Conservation (phyloP, 2,113 vertebrate genomes). For the Cygnus buccinator region DNA sequence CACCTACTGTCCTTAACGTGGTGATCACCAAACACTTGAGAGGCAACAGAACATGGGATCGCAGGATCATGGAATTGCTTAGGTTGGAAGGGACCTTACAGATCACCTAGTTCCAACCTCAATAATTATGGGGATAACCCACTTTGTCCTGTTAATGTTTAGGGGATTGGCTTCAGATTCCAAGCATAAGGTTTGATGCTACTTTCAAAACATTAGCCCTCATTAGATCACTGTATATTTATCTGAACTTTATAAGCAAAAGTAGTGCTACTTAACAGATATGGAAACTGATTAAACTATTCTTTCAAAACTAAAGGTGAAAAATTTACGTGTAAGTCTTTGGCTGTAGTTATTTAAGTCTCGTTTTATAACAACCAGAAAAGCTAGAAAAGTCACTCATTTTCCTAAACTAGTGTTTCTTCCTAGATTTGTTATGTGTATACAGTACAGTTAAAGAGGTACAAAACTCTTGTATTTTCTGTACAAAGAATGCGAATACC, state of each 20-base stretch:
- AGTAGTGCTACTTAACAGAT: neutral
- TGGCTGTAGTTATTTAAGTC: neutral
- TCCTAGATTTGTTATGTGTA: neutral
- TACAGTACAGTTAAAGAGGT: neutral
- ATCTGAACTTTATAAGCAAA: neutral
- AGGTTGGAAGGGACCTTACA: too few relatives aligned
- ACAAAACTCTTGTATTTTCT: neutral
- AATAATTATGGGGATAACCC: neutral
- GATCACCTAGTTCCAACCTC: too few relatives aligned
- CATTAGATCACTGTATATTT: neutral
- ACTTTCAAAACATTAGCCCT: neutral
- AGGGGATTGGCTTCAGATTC: neutral
- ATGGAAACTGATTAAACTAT: neutral
- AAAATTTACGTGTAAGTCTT: too few relatives aligned
- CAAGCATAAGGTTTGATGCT: neutral
- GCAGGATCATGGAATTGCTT: too few relatives aligned
- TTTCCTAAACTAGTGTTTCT: neutral
- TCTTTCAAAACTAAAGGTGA: neutral
- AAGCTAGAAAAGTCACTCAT: neutral
- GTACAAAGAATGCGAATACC: neutral
- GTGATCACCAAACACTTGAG: neutral
- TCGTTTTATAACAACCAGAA: neutral
- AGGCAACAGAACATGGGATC: neutral
- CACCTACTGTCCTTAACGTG: neutral
- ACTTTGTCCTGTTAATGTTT: neutral